Conservation (phyloP, 2,888 invertebrate genomes). For the Drosophila phalerata region DNA sequence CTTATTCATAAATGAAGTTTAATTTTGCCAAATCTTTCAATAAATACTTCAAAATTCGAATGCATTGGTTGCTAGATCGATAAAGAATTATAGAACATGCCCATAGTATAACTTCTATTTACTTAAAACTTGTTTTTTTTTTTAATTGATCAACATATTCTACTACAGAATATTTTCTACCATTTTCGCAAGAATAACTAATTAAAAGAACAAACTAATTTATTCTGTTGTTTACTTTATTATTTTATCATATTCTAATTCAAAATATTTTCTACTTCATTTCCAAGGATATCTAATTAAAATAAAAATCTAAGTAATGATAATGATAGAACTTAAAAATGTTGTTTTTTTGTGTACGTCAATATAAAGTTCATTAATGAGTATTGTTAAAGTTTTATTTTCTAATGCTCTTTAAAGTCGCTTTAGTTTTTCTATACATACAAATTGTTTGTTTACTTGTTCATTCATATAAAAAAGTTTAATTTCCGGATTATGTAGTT, state of each 20-base stretch:
- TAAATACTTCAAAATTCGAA: neutral
- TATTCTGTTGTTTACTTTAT: neutral
- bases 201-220: neutral
- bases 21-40: neutral
- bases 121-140: neutral
- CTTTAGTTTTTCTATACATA: neutral
- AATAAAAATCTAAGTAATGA: neutral
- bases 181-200: neutral
- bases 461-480: neutral
- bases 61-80: too few species aligned
- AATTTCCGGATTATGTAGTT: neutral
- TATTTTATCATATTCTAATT: neutral
- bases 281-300: neutral
- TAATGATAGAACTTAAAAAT: neutral
- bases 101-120: neutral
- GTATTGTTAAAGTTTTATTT: neutral
- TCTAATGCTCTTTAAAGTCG: neutral
- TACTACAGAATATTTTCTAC: neutral
- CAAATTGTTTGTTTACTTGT: neutral
- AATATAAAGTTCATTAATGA: neutral
- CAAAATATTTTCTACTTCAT: neutral
- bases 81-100: too few species aligned
- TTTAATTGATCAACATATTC: neutral
- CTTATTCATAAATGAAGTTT: too few species aligned
- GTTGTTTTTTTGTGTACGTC: neutral